phyloP scores from a whole-genome alignment of 2,888 invertebrate species.

The Scaptomyza parva region DNA sequence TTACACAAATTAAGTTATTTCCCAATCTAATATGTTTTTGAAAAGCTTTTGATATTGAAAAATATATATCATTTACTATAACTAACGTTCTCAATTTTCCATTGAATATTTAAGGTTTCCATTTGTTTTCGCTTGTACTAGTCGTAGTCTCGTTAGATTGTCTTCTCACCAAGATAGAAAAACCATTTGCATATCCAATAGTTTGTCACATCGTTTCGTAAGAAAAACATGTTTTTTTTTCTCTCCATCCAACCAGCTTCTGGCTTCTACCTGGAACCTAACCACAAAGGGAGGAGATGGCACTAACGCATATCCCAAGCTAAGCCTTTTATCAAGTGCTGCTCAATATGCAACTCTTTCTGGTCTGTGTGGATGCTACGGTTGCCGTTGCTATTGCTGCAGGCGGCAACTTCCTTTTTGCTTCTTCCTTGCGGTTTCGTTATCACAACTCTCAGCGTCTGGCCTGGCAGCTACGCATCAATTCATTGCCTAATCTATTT shows the following conservation, averaged over 20 bases:
- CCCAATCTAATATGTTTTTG: background rate
- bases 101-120: constrained; percentile 33
- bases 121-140: constrained; percentile 50
- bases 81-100: constrained; percentile 19
- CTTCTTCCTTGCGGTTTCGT: constrained; percentile 69
- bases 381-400: constrained; percentile 33
- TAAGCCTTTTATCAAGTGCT: constrained; percentile 77
- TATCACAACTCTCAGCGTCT: constrained; percentile 74
- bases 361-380: background rate
- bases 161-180: constrained; percentile 35
- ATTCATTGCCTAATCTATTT: constrained; percentile 78
- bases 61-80: constrained; percentile 7
- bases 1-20: background rate
- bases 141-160: constrained; percentile 39
- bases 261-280: constrained; percentile 29
- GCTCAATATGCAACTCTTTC: constrained; percentile 72
- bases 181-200: constrained; percentile 67
- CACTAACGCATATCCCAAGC: constrained; percentile 70
- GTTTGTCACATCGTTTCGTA: constrained; percentile 67
- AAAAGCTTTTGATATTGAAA: background rate
- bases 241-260: too few species aligned
- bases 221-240: constrained; percentile 60
- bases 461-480: constrained; percentile 78
- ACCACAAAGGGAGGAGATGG: constrained; percentile 48
- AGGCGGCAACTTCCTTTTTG: constrained; percentile 53